Evolutionary conservation across 1,140 invertebrate species (phyloP), one percentile per base, ranked within the genome.

Genomic region (Pseudomyrmex concolor): DNA sequence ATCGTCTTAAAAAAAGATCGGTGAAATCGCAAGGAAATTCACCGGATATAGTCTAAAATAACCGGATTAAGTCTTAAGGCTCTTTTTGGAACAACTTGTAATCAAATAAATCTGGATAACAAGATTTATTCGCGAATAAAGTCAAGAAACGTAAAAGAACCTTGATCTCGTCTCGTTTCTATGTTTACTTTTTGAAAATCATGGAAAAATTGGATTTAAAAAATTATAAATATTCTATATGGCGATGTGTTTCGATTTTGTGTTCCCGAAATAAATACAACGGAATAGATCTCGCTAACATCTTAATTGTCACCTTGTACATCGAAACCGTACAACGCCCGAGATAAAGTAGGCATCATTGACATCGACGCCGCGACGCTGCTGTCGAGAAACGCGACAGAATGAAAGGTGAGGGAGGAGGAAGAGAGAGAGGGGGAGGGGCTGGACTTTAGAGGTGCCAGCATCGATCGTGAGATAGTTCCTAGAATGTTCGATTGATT

Each of bases 381-480:
- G 80, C 59, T 77, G 82, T 66, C 74, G 81, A 72, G 84, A 59
- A 82, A 68, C 17, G 82, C 66, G 66, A 63, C 45, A 19, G 13
- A 43, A n/a, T 45, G 12, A 62, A 60, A 62, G 19, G 1, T 8
- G 59, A 62, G 34, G 2, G 8, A 17, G 63, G 45, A 34, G 66
- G 57, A 22, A 63, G 25, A 22, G 34, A 13, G n/a, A 64, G 57
- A 2, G 48, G 19, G 22, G n/a, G 45, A 67, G 50, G 22, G 60
- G 22, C 54, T 54, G 17, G 78, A 78, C 76, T 45, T 60, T 55
- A 48, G 45, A n/a, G 13, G 43, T 13, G 22, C 22, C 34, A 51
- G 43, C 68, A 80, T 86, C 72, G 86, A 87, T 87, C 73, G 54
- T n/a, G 72, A 71, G 72, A 87, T 80, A 55, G 82, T 87, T 86